Evolutionary conservation across 2,113 vertebrate species (phyloP).

Genomic region (Hystrix cristata): DNA sequence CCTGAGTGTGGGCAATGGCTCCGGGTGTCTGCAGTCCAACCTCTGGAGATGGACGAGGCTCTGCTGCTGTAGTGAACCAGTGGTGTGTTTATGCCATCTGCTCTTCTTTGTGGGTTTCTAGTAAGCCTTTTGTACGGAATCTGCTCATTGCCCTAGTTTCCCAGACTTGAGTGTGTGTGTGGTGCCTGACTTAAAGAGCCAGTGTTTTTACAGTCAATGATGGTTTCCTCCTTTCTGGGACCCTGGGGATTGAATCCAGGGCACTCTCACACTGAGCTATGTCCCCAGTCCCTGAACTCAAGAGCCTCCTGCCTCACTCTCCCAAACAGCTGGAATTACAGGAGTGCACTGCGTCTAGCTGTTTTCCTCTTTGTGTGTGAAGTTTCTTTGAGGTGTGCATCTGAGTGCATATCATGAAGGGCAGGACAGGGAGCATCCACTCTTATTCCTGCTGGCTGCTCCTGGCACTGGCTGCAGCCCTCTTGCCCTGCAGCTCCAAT

Average conservation of each 20-base stretch:
- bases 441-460: neutral
- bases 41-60: neutral
- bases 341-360: neutral
- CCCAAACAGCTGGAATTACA: neutral
- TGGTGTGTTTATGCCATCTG: neutral
- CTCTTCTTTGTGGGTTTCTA: neutral
- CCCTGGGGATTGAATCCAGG: no score
- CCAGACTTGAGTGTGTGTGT: neutral
- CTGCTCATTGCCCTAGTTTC: neutral
- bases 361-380: no score
- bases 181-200: neutral
- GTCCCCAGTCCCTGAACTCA: neutral
- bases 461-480: neutral
- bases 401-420: neutral
- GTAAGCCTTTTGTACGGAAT: neutral
- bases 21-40: neutral
- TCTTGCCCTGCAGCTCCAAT: neutral
- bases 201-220: neutral
- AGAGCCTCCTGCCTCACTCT: neutral
- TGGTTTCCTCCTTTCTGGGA: neutral
- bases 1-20: no score
- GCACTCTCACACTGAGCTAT: neutral
- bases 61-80: neutral
- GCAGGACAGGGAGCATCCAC: neutral
- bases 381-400: neutral